Evolutionary conservation across 2,113 vertebrate species (phyloP).

Genomic region (Pteruthius melanotis): DNA sequence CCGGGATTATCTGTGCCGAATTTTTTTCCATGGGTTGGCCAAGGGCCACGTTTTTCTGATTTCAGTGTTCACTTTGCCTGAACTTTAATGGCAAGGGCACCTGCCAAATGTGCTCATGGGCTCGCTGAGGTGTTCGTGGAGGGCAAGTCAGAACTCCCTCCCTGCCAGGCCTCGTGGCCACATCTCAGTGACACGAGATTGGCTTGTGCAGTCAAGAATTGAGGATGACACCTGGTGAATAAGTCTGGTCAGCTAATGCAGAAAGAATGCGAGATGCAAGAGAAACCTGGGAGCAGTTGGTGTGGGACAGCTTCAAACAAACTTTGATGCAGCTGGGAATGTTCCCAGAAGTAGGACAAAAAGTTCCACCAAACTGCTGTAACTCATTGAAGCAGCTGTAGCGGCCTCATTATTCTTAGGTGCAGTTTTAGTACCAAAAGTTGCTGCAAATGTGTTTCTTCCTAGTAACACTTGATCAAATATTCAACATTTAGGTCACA

Average conservation of each 20-base stretch:
- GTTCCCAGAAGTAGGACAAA: neutral
- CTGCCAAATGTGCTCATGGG: slow-evolving; percentile 29
- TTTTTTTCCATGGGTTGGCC: neutral
- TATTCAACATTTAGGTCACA: neutral
- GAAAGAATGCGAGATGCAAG: slow-evolving; percentile 7
- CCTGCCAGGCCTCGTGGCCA: neutral
- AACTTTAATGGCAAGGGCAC: neutral
- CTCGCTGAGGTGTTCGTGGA: neutral
- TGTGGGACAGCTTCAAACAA: neutral
- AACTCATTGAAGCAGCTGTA: neutral
- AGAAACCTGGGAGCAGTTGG: neutral
- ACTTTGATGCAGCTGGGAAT: neutral
- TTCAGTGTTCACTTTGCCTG: neutral
- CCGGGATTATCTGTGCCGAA: neutral
- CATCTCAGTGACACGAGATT: neutral
- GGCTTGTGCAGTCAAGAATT: neutral
- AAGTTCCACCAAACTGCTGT: neutral
- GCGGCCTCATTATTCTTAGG: neutral
- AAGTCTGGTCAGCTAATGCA: slow-evolving; percentile 12
- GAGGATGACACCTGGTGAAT: slow-evolving; percentile 1
- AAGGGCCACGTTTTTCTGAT: neutral
- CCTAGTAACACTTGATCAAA: neutral
- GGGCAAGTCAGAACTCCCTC: slow-evolving; percentile 38
- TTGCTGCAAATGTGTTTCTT: neutral
- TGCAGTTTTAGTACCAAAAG: neutral